These are phyloP conservation scores for Piprites chloris DNA, from an alignment of 2,113 vertebrate species.

Conservation along the genomic window DNA sequence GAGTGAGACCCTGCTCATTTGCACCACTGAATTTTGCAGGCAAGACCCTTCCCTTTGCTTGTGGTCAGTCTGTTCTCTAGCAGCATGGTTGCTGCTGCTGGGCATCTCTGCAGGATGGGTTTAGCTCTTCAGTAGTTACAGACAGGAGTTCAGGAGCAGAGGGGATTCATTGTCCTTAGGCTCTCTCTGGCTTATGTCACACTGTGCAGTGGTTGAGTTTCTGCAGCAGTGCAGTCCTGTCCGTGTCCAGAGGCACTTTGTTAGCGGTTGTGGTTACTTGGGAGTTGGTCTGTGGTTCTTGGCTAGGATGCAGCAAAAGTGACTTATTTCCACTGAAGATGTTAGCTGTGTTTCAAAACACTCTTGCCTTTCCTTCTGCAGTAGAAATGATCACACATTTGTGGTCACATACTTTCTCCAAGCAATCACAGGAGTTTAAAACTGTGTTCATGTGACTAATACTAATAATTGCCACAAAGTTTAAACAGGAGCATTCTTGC, in stretches of 20 bases:
- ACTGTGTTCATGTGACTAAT: background rate
- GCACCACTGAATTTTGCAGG: background rate
- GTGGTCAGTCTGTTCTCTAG: background rate
- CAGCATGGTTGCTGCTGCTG: rapidly evolving
- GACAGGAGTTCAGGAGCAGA: background rate
- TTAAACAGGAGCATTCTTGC: background rate
- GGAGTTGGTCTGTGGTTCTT: background rate
- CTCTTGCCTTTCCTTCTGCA: background rate
- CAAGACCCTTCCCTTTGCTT: background rate
- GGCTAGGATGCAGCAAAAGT: background rate
- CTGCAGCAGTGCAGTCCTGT: background rate
- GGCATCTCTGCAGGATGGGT: background rate
- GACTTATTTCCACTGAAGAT: background rate
- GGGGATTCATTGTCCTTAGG: background rate
- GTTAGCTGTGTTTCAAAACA: background rate
- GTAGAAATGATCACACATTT: background rate
- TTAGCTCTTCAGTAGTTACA: background rate
- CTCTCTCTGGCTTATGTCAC: background rate
- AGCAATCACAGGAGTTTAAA: background rate
- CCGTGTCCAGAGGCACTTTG: background rate
- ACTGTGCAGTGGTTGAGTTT: background rate
- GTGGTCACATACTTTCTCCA: background rate
- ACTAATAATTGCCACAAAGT: background rate
- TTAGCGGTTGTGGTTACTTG: rapidly evolving
- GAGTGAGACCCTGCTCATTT: background rate